Evolutionary conservation across 2,888 invertebrate species (phyloP), one percentile per base, ranked within the genome.

Genomic region (Deilephila porcellus): DNA sequence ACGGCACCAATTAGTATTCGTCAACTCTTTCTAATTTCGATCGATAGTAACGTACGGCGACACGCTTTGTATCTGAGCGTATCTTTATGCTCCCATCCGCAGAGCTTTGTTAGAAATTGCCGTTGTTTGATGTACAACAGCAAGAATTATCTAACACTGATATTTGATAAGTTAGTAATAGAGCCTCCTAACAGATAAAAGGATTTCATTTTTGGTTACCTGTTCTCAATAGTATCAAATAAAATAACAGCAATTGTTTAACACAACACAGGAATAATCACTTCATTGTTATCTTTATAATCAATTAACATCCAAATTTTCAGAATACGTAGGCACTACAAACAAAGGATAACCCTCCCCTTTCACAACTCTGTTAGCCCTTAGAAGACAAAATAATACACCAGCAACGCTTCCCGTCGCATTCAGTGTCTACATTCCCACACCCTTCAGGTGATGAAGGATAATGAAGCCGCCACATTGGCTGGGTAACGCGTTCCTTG

Each of bases 21-120:
- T 56, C 56, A 56, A 56, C 56, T 56, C 56, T 56, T 56, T 56
- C 56, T 56, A 56, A 56, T 56, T 56, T 56, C 56, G 56, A 56
- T 56, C 56, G 56, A 56, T 56, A 56, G 56, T 56, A 63, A 63
- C 63, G 34, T 63, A 63, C 19, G 32, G 5, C 32, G 17, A 60
- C 34, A 32, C n/a, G 56, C 56, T 56, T 34, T 34, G 19, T 34
- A 19, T 63, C 32, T 34, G 56, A 63, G 19, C n/a, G 17, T 32
- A 29, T 7, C n/a, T 34, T 19, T 63, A n/a, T 34, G 34, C 6
- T 32, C 63, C 7, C 34, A 32, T n/a, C 56, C 56, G 17, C 19
- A 7, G n/a, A 62, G 34, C 34, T 34, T 63, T 63, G 63, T 63
- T 17, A 63, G 34, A 6, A 63, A 32, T 63, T 63, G 4, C 32